Base-by-base conservation (phyloP, 2,113 vertebrate genomes). In the Toxotes chatareus region DNA sequence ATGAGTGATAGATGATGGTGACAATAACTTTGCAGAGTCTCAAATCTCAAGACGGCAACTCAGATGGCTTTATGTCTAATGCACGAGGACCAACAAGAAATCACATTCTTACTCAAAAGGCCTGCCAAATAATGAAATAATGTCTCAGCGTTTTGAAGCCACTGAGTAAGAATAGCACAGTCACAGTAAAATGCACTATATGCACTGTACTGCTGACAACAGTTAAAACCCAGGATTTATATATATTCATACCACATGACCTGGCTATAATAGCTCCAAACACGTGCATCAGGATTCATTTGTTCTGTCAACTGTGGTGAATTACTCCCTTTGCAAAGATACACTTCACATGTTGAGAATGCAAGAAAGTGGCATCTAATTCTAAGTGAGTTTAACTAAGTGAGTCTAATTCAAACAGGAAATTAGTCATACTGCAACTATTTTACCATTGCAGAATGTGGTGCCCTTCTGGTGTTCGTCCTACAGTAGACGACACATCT, bases 1-100 rank as follows among this genome's bases (percentile, higher is more conserved):
- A 59, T 65, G 56, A 55, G 49, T 34, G 38, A 83, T 34, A 23
- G 63, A 49, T 72, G 76, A 53, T 42, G 53, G 49, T 36, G 66
- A 71, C 77, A 60, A 69, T 63, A 34, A 56, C n/a, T 80, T 51
- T 69, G 42, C 21, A 57, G 31, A 76, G 42, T 81, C 32, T 66
- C 51, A 70, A 74, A 49, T 75, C 56, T 34, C 42, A 73, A 73
- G 23, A 49, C 23, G 5, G 34, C 51, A 78, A n/a, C 4, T 62
- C 21, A 21, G 36, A 44, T 42, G 14, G 23, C 49, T 72, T 66
- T 64, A 42, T 66, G 68, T 71, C 4, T n/a, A 59, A 79, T 38
- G 11, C 51, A 55, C 7, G 51, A 49, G 56, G 42, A 73, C n/a
- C 23, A 72, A 76, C n/a, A 62, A 66, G 34, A 80, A 83, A 72